These are phyloP conservation scores for Apamea epomidion DNA, from an alignment of 2,888 invertebrate genomes.

Conservation along the genomic window DNA sequence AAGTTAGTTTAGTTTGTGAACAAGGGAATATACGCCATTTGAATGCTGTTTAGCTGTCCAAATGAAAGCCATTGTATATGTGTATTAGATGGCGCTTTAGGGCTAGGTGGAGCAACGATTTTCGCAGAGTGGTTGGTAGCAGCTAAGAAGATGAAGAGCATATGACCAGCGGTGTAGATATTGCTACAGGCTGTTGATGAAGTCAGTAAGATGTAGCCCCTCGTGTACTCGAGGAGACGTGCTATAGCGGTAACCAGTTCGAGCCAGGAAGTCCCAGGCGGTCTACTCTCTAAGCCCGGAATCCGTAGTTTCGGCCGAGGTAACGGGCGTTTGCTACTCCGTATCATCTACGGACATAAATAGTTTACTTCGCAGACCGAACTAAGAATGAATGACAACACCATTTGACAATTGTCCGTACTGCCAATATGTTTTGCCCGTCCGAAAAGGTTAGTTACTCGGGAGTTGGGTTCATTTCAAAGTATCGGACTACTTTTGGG, in stretches of 20 bases:
- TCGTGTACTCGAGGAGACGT: background rate
- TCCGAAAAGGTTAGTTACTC: background rate
- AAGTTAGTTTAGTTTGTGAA: too few species aligned
- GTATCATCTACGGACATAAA: too few species aligned
- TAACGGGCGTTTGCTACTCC: too few species aligned
- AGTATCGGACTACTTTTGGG: background rate
- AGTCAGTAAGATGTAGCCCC: background rate
- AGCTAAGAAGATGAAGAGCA: background rate
- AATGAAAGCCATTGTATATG: too few species aligned
- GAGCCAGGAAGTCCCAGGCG: background rate
- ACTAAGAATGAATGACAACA: too few species aligned
- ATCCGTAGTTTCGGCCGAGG: too few species aligned
- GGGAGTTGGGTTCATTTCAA: background rate
- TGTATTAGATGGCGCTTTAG: background rate
- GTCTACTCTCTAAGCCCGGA: too few species aligned
- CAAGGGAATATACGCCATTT: too few species aligned
- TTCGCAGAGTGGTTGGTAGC: background rate
- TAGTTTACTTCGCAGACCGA: too few species aligned
- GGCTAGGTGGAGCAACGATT: background rate
- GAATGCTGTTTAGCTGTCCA: too few species aligned
- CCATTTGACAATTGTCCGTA: too few species aligned
- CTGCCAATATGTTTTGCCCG: too few species aligned
- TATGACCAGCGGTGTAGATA: background rate
- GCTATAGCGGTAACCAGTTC: background rate
- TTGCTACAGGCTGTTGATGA: background rate